phyloP scores from a whole-genome alignment of 2,888 invertebrate genomes.

The Heterodera filipjevi region DNA sequence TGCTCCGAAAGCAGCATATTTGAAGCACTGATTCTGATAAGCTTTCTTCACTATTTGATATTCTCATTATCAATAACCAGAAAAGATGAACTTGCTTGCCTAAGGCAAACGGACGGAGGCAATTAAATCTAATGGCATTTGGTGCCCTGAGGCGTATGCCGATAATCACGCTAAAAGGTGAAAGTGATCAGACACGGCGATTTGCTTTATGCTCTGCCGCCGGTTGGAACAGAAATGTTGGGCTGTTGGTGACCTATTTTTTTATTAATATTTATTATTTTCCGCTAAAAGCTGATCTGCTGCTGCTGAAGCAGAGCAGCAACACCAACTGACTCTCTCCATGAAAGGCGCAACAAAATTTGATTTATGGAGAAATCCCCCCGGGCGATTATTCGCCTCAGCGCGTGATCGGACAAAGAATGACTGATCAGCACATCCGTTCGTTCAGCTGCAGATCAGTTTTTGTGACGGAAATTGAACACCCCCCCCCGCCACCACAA shows the following conservation, averaged over 20 bases:
- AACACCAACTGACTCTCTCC: background rate
- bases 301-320: background rate
- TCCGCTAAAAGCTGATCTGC: background rate
- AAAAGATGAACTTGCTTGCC: no score
- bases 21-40: no score
- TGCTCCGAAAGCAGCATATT: no score
- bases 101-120: background rate
- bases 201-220: no score
- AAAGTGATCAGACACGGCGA: slow-evolving; percentile 3
- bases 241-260: background rate
- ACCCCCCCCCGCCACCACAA: no score
- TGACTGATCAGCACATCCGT: background rate
- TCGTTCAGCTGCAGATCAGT: background rate
- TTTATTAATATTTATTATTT: background rate
- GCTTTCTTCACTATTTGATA: no score
- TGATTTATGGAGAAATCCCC: background rate
- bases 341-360: slow-evolving; percentile 12
- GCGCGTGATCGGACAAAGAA: background rate
- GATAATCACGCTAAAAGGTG: background rate
- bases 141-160: background rate
- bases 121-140: background rate
- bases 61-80: no score
- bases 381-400: background rate
- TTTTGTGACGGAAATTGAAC: background rate
- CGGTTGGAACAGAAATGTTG: background rate